These are phyloP conservation scores for Istiophorus platypterus DNA, from an alignment of 2,113 vertebrate species.

Conservation along the genomic window DNA sequence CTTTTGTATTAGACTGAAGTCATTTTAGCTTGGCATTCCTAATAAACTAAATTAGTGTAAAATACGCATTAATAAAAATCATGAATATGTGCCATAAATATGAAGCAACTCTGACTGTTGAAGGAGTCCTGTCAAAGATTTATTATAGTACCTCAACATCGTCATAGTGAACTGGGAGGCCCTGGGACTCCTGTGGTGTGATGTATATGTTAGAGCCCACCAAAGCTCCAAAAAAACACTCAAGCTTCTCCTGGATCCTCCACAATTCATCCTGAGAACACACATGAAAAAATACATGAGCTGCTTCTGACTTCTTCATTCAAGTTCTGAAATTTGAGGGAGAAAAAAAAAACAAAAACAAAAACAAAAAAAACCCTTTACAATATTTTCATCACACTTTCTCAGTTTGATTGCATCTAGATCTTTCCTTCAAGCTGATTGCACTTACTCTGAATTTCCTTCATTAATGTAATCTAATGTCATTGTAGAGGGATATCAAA, in stretches of 20 bases:
- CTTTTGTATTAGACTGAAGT: too few species aligned
- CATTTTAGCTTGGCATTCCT: too few species aligned
- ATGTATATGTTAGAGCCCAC: constrained; percentile 95
- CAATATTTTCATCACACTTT: neutral
- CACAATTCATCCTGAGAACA: constrained; percentile 90
- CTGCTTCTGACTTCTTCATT: neutral
- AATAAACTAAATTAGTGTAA: too few species aligned
- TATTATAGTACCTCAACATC: constrained; percentile 90
- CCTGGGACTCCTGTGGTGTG: constrained; percentile 90
- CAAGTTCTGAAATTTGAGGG: neutral
- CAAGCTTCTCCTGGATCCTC: constrained; percentile 93
- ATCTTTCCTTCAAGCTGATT: too few species aligned
- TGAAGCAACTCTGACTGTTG: neutral
- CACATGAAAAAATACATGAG: constrained; percentile 8
- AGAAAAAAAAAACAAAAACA: too few species aligned
- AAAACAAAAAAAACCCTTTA: too few species aligned
- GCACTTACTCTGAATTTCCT: too few species aligned
- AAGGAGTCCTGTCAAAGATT: neutral
- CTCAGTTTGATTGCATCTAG: too few species aligned
- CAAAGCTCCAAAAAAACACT: constrained; percentile 92
- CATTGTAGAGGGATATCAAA: too few species aligned
- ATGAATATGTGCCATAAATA: too few species aligned
- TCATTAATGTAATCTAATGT: too few species aligned
- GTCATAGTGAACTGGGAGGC: constrained; percentile 93
- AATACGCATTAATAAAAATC: too few species aligned